Conservation (phyloP, 2,888 invertebrate genomes). For the Drosophila mercatorum region DNA sequence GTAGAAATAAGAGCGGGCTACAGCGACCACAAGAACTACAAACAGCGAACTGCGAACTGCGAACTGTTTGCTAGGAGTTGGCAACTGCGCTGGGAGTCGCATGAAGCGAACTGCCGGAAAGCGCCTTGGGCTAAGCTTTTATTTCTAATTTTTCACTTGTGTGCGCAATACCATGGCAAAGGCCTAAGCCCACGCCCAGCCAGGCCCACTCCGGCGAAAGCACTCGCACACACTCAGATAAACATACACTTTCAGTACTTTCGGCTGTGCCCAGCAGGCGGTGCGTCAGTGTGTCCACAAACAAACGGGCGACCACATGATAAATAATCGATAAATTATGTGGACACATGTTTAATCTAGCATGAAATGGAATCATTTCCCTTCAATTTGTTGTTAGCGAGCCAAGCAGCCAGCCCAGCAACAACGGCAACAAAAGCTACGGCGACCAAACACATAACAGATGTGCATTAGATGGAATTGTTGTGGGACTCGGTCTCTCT, state of each 20-base stretch:
- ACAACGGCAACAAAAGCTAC: conserved; percentile 19
- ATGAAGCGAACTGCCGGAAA: conserved; percentile 37
- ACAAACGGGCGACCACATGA: conserved; percentile 74
- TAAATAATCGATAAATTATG: conserved; percentile 84
- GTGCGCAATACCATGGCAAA: conserved; percentile 62
- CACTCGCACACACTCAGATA: conserved; percentile 10
- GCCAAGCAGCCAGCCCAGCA: conserved; percentile 40
- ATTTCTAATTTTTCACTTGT: conserved; percentile 80
- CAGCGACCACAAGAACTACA: conserved; percentile 28
- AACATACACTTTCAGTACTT: conserved; percentile 16
- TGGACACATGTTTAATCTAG: conserved; percentile 84
- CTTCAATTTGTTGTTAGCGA: conserved; percentile 82
- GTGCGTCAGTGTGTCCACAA: conserved; percentile 67
- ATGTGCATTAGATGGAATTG: conserved; percentile 47
- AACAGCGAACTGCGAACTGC: conserved; percentile 25
- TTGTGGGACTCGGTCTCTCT: conserved; percentile 2
- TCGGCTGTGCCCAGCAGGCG: conserved; percentile 43
- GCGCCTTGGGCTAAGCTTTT: conserved; percentile 69
- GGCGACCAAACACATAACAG: conserved; percentile 39
- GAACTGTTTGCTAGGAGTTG: conserved; percentile 3
- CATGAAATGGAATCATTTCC: conserved; percentile 84
- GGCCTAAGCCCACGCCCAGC: conserved; percentile 44
- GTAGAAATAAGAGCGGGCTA: conserved; percentile 23
- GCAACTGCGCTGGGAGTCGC: conserved; percentile 13
- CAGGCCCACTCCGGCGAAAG: not conserved